A percentile compares a stretch with the other conserved stretches of the same genome.
Conservation (phyloP, 2,888 invertebrate genomes). For the Scelioninae gen. 1 region DNA sequence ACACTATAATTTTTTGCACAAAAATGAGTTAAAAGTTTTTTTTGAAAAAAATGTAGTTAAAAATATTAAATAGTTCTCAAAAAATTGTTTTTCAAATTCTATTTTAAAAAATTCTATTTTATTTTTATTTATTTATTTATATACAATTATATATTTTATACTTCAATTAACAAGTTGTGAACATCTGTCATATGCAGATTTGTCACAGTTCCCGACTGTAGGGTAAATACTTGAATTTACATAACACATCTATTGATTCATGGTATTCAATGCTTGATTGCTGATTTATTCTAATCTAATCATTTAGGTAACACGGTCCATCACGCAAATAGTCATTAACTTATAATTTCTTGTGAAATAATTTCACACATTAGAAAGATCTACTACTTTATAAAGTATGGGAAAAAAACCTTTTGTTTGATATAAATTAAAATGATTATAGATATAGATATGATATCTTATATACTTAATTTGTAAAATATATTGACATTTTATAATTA, state of each 20-base stretch:
- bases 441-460: too few species aligned
- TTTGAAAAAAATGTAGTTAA: too few species aligned
- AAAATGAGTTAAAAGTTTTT: too few species aligned
- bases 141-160: slow-evolving; percentile 51
- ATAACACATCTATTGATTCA: slow-evolving; percentile 63
- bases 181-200: slow-evolving; percentile 62
- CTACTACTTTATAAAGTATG: background rate
- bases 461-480: too few species aligned
- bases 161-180: slow-evolving; percentile 50
- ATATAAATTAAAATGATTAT: too few species aligned
- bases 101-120: background rate
- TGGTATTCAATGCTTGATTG: slow-evolving; percentile 49
- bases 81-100: too few species aligned
- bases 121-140: slow-evolving; percentile 21
- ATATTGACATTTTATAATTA: too few species aligned
- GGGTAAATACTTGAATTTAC: slow-evolving; percentile 66
- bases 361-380: slow-evolving; percentile 6
- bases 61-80: too few species aligned
- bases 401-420: too few species aligned
- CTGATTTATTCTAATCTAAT: slow-evolving; percentile 58
- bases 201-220: slow-evolving; percentile 52
- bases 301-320: slow-evolving; percentile 29
- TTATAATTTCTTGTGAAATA: background rate
- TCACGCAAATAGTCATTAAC: slow-evolving; percentile 39
- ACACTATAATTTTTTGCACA: too few species aligned